These are phyloP conservation scores for Drosophila anceps DNA, from an alignment of 2,888 invertebrate genomes.

Conservation along the genomic window DNA sequence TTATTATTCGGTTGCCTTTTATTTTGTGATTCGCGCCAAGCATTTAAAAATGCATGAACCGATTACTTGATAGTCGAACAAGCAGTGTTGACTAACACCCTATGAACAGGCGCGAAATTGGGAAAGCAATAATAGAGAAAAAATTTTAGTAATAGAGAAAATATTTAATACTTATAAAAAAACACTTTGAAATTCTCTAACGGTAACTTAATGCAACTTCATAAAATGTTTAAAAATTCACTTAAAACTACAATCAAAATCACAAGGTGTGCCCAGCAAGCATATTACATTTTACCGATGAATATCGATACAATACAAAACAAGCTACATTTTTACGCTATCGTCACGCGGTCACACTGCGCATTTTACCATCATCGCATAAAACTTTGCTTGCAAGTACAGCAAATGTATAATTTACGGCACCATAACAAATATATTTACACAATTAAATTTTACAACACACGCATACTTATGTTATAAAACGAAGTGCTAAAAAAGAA, in stretches of 20 bases:
- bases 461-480: conserved; percentile 21
- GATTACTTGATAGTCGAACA: conserved; percentile 6
- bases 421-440: conserved; percentile 31
- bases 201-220: background rate
- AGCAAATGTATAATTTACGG: conserved; percentile 44
- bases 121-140: no score
- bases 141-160: background rate
- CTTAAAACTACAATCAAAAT: background rate
- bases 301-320: conserved; percentile 18
- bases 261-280: background rate
- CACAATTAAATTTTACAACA: conserved; percentile 13
- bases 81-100: conserved; percentile 32
- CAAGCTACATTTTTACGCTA: conserved; percentile 3
- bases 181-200: fast-evolving
- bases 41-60: conserved; percentile 12
- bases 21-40: conserved; percentile 1
- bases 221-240: background rate
- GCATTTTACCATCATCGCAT: conserved; percentile 45
- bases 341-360: conserved; percentile 20
- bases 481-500: conserved; percentile 10
- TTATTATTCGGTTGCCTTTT: background rate
- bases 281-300: background rate
- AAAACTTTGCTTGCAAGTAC: conserved; percentile 44
- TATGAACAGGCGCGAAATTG: no score
- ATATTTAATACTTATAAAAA: background rate